phyloP scores from a whole-genome alignment of 2,113 vertebrate species.

The Puffinus mauretanicus region DNA sequence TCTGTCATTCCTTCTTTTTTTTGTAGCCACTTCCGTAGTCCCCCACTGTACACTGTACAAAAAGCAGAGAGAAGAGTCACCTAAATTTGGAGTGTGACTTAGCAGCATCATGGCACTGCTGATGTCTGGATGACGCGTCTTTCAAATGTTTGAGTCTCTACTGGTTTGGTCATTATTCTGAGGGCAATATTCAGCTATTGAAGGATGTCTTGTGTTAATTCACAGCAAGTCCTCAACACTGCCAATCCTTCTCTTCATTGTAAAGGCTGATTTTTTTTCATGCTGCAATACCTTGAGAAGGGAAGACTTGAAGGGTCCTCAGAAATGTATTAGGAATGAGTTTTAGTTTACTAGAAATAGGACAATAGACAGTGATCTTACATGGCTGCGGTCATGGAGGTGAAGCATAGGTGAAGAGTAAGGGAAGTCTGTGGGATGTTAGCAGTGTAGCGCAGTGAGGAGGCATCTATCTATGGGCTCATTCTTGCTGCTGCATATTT shows the following conservation, averaged over 20 bases:
- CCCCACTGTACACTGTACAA: background rate
- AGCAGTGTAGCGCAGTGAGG: rapidly evolving
- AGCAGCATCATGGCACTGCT: background rate
- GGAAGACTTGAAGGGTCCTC: background rate
- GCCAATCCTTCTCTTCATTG: background rate
- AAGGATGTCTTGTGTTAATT: background rate
- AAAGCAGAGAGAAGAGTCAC: background rate
- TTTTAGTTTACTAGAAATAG: background rate
- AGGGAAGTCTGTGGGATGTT: no score
- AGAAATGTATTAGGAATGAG: background rate
- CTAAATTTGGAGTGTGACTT: background rate
- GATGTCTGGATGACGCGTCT: background rate
- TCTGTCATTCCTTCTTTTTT: background rate
- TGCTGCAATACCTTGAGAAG: background rate
- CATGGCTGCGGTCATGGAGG: background rate
- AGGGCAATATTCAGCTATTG: background rate
- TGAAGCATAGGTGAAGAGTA: no score
- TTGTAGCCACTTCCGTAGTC: background rate
- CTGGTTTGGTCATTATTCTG: background rate
- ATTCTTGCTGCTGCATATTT: background rate
- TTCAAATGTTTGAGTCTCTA: background rate
- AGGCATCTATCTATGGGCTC: background rate
- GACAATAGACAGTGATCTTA: background rate
- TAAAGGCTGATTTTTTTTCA: background rate
- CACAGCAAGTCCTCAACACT: background rate